phyloP scores from a whole-genome alignment of 92 coral and sea anemone genomes.

The Meandrina meandrites region DNA sequence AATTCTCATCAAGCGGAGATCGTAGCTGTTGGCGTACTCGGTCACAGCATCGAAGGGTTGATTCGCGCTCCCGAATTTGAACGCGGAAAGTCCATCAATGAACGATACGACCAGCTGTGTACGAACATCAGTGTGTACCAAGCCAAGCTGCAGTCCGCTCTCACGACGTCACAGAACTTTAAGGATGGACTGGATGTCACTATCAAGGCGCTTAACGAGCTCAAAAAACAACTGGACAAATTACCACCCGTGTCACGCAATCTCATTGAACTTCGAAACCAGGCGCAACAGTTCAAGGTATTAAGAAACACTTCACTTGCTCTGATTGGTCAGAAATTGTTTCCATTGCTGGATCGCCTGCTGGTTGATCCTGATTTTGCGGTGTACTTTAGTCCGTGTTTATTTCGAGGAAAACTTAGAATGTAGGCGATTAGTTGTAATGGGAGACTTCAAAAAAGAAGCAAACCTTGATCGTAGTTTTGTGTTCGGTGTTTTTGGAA shows the following conservation, averaged over 20 bases:
- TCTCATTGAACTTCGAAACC: conserved; percentile 75
- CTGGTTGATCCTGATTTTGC: not conserved
- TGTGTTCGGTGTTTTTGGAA: not conserved
- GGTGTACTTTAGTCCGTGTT: no score
- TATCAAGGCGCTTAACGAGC: conserved; percentile 76
- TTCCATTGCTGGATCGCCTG: not conserved
- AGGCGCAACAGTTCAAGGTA: conserved; percentile 96
- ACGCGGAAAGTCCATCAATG: conserved; percentile 84
- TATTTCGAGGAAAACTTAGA: no score
- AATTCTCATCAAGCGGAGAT: conserved; percentile 94
- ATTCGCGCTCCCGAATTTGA: conserved; percentile 67
- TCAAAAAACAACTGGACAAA: conserved; percentile 85
- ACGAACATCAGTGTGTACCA: conserved; percentile 84
- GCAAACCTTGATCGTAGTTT: not conserved
- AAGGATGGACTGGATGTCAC: conserved; percentile 92
- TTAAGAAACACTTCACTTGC: not conserved
- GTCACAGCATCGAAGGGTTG: conserved; percentile 89
- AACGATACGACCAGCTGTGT: conserved; percentile 91
- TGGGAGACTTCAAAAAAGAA: not conserved
- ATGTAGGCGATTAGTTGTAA: no score
- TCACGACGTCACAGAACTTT: conserved; percentile 84
- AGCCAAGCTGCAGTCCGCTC: conserved; percentile 84
- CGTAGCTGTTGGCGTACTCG: conserved; percentile 86
- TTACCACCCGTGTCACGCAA: conserved; percentile 84
- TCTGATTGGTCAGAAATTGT: not conserved